Evolutionary conservation across 2,888 invertebrate genomes (phyloP).

Genomic region (Phengaris arion): DNA sequence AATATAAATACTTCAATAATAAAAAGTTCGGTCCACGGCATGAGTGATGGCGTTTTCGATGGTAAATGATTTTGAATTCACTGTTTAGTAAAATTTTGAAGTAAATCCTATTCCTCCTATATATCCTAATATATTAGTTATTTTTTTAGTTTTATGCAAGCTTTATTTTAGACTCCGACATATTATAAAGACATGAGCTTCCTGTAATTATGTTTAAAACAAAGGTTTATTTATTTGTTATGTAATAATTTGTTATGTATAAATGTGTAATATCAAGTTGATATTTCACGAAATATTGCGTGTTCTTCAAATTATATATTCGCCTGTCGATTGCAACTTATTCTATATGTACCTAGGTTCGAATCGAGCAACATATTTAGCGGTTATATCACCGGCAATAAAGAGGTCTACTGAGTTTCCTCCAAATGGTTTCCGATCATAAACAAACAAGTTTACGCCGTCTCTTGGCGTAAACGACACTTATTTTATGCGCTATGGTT

Average conservation of each 20-base stretch:
- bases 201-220: too few species aligned
- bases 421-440: constrained; percentile 37
- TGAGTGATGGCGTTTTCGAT: constrained; percentile 25
- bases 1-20: constrained; percentile 77
- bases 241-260: too few species aligned
- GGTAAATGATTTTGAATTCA: background rate
- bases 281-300: too few species aligned
- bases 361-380: constrained; percentile 44
- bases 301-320: background rate
- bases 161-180: too few species aligned
- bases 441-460: constrained; percentile 42
- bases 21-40: constrained; percentile 59
- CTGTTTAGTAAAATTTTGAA: background rate
- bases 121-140: too few species aligned
- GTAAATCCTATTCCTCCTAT: too few species aligned
- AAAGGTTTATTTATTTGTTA: too few species aligned
- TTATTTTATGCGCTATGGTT: constrained; percentile 32
- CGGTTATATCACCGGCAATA: constrained; percentile 47
- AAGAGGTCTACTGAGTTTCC: constrained; percentile 39
- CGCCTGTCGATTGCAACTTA: constrained; percentile 33
- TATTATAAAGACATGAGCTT: too few species aligned
- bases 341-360: constrained; percentile 38
- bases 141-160: too few species aligned
- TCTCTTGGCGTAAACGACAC: constrained; percentile 36
- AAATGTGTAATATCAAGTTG: too few species aligned